Percentiles rank a stretch among this genome's conserved stretches.
Evolutionary conservation across 2,888 invertebrate genomes (phyloP).

Genomic region (Acronicta aceris): DNA sequence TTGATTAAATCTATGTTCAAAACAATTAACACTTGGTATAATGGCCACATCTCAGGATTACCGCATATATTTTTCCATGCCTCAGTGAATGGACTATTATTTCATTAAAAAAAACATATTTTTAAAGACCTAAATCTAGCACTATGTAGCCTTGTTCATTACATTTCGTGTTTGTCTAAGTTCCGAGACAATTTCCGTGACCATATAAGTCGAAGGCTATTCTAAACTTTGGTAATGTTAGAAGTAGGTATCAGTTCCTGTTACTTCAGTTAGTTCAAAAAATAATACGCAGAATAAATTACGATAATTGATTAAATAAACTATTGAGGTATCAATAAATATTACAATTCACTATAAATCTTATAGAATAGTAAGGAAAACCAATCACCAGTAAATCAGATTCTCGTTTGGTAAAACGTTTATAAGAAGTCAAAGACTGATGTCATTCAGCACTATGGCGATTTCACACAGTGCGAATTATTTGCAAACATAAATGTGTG

Average conservation of each 20-base stretch:
- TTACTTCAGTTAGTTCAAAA: slow-evolving; percentile 1
- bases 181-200: slow-evolving; percentile 15
- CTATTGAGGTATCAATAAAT: neutral
- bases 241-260: slow-evolving; percentile 5
- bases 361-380: slow-evolving; percentile 25
- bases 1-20: slow-evolving; percentile 36
- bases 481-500: slow-evolving; percentile 32
- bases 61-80: slow-evolving; percentile 19
- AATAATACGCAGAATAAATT: slow-evolving; percentile 3
- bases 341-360: slow-evolving; percentile 13
- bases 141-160: neutral
- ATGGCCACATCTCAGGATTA: neutral
- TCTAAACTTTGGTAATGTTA: slow-evolving; percentile 14
- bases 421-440: slow-evolving; percentile 32
- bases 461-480: slow-evolving; percentile 51
- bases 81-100: neutral
- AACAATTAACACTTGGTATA: slow-evolving; percentile 30
- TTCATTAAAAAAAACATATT: neutral
- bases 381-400: slow-evolving; percentile 12
- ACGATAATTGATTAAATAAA: slow-evolving; percentile 11
- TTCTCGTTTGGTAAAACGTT: slow-evolving; percentile 11
- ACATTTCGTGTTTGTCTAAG: neutral
- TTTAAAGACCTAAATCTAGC: slow-evolving; percentile 1
- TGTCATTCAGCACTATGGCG: slow-evolving; percentile 45
- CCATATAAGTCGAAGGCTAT: slow-evolving; percentile 12